phyloP scores from a whole-genome alignment of 2,113 vertebrate species.

The Heterochromis multidens region DNA sequence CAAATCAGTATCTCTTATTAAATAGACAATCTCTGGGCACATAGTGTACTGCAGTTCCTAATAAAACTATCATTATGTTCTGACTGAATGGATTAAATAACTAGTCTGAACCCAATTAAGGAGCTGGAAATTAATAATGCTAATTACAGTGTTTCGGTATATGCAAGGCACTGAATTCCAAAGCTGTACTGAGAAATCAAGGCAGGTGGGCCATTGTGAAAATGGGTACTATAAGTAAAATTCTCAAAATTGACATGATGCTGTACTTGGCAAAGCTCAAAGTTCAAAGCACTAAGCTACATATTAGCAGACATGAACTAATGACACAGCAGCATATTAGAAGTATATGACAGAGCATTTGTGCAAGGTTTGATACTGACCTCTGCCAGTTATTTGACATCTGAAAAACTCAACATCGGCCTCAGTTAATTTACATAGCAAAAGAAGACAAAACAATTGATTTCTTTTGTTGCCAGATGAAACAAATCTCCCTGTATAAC shows the following conservation, averaged over 20 bases:
- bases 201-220: slow-evolving; percentile 17
- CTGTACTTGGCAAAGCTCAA: slow-evolving; percentile 17
- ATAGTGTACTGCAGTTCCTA: slow-evolving; percentile 18
- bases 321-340: not conserved
- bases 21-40: slow-evolving; percentile 12
- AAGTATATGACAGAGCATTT: not conserved
- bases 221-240: not conserved
- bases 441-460: not conserved
- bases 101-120: slow-evolving; percentile 38
- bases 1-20: slow-evolving; percentile 27
- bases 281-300: slow-evolving; percentile 2
- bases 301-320: not conserved
- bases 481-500: not conserved
- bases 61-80: slow-evolving; percentile 41
- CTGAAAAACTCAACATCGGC: not conserved
- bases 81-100: slow-evolving; percentile 32
- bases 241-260: slow-evolving; percentile 32
- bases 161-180: not conserved
- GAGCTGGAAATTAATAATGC: slow-evolving; percentile 28
- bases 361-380: not conserved
- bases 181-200: not conserved
- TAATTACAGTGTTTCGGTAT: slow-evolving; percentile 17
- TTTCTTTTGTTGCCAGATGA: not conserved
- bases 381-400: not conserved
- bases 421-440: not conserved